Evolutionary conservation across 2,797 vertebrate genomes (phyloP), one percentile per base, ranked within the genome.

Genomic region (Mallotus villosus): DNA sequence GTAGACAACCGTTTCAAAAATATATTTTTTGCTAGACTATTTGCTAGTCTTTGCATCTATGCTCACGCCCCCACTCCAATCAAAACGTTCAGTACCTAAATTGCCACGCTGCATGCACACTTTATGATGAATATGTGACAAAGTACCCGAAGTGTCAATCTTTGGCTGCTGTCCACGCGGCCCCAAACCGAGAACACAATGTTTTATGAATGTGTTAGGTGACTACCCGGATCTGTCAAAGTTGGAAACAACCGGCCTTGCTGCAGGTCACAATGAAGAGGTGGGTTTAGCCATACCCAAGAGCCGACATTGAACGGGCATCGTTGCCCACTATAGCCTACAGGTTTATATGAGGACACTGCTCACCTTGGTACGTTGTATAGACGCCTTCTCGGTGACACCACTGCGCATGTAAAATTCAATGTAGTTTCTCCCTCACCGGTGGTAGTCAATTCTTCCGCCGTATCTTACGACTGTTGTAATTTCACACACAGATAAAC

Each of bases 401-500:
- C 51, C 51, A 55, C 51, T 55, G 51, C 51, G 51, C 51, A 55
- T 55, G 51, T 19, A 55, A n/a, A 55, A 55, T 17, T 19, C 51
- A 55, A 55, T 17, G 16, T 55, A 55, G 51, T 17, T 55, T 55
- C 51, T 55, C 19, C 17, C 16, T 55, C 19, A 55, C 51, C 17
- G 17, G 51, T n/a, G 17, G 51, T n/a, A 6, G 51, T 55, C 17
- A n/a, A 55, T 17, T 55, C 51, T n/a, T 17, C 1, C 70, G 5
- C 70, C 22, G 68, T 41, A 22, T 70, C 9, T 12, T 29, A 21
- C 21, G 1, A 17, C 2, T 49, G 67, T 41, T 19, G 68, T 59
- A 11, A 64, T 0, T 21, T 72, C 74, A 73, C 62, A 55, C 12
- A 51, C 3, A 55, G 19, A 55, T 55, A 55, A 55, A 55, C 51